phyloP scores from a whole-genome alignment of 2,113 vertebrate genomes.

The Amphilophus citrinellus region DNA sequence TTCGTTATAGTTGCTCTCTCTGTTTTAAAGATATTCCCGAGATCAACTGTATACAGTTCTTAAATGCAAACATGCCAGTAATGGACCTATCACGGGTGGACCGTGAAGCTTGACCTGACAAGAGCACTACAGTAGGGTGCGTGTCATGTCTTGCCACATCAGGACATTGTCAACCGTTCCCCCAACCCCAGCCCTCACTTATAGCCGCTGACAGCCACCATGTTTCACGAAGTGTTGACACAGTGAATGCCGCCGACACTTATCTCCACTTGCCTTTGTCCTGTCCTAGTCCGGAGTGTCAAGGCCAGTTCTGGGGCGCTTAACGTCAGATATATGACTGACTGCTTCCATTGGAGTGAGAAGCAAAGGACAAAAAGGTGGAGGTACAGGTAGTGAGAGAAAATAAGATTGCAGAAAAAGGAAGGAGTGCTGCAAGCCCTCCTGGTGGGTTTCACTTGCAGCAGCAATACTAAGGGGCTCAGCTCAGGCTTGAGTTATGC shows the following conservation, averaged over 20 bases:
- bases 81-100: constrained; percentile 68
- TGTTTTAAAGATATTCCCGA: constrained; percentile 40
- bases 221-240: constrained; percentile 73
- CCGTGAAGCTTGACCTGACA: constrained; percentile 58
- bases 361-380: constrained; percentile 54
- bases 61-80: constrained; percentile 51
- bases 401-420: constrained; percentile 30
- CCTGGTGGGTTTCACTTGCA: constrained; percentile 63
- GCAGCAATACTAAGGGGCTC: constrained; percentile 47
- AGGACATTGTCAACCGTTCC: constrained; percentile 58
- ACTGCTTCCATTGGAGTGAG: constrained; percentile 51
- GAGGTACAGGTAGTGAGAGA: constrained; percentile 12
- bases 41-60: constrained; percentile 18
- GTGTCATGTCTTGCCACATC: constrained; percentile 72
- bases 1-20: constrained; percentile 45
- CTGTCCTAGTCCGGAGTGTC: constrained; percentile 61
- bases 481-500: constrained; percentile 56
- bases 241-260: constrained; percentile 67
- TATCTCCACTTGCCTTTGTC: constrained; percentile 68
- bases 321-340: constrained; percentile 72
- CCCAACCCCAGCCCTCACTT: constrained; percentile 50
- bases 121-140: constrained; percentile 65
- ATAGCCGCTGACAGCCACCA: constrained; percentile 71
- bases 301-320: constrained; percentile 43
- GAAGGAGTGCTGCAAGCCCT: constrained; percentile 36